Percentiles rank a stretch among this genome's conserved stretches.
Evolutionary conservation across 1,140 invertebrate genomes (phyloP).

Genomic region (Zaprionus taronus): DNA sequence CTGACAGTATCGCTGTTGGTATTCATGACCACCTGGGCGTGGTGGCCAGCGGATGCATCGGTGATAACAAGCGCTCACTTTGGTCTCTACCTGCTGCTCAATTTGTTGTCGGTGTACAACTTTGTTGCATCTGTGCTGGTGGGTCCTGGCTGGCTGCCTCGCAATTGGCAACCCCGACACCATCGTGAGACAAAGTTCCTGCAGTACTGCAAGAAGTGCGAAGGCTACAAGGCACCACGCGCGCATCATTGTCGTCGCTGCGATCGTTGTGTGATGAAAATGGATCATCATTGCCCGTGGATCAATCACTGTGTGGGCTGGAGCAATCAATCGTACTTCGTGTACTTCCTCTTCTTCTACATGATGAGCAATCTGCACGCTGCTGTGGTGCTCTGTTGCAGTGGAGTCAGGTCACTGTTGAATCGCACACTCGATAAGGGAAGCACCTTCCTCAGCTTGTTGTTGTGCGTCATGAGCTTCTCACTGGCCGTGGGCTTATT

Average conservation of each 20-base stretch:
- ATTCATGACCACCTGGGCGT: conserved; percentile 34
- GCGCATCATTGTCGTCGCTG: conserved; percentile 99
- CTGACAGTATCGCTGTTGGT: conserved; percentile 15
- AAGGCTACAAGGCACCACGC: conserved; percentile 96
- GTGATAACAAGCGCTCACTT: conserved; percentile 11
- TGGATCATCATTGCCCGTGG: conserved; percentile 97
- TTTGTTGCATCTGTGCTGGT: conserved; percentile 35
- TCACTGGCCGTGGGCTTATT: conserved; percentile 95
- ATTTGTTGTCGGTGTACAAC: conserved; percentile 27
- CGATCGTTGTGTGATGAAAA: conserved; percentile 96
- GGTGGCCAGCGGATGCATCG: conserved; percentile 33
- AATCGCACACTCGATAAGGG: conserved; percentile 39
- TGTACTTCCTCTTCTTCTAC: conserved; percentile 94
- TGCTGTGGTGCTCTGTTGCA: conserved; percentile 89
- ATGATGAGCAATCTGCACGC: conserved; percentile 94
- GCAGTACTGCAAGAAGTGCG: conserved; percentile 94
- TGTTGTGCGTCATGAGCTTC: conserved; percentile 90
- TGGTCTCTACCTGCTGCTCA: conserved; percentile 27
- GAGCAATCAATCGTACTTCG: conserved; percentile 95
- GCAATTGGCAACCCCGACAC: conserved; percentile 28
- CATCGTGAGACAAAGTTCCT: conserved; percentile 84
- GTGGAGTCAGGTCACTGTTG: conserved; percentile 88
- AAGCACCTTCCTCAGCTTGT: conserved; percentile 88
- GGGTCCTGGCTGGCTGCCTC: conserved; percentile 52
- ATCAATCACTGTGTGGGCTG: conserved; percentile 91